Base-by-base conservation (phyloP, 2,888 invertebrate genomes). In the Rhagonycha lutea region DNA sequence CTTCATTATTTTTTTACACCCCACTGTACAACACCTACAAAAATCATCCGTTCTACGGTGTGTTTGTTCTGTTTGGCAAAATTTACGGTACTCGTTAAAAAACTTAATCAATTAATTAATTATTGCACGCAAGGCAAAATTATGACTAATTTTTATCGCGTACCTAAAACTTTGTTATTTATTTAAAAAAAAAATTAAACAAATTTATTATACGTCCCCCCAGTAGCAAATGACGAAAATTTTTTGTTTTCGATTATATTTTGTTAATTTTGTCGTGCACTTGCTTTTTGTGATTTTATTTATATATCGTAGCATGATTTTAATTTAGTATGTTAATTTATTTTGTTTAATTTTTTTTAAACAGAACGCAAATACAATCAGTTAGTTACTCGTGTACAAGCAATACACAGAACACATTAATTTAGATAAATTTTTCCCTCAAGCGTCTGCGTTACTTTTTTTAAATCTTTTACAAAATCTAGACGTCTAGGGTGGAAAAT, bases 21-120 rank as follows among this genome's bases (percentile, higher is more conserved):
- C 85, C 82, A 82, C 80, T 82, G 79, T 83, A 87, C 87, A 87
- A 87, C 87, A 87, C 85, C 84, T 85, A 86, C 85, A 85, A 78
- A 77, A 76, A 84, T 83, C 85, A 85, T 84, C 83, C 85, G 84
- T 83, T 47, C 84, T 85, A 86, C 85, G 85, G 83, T 85, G 86
- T 87, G 86, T 86, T 87, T 87, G 86, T 86, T 87, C 87, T 87
- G 87, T 87, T 85, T 84, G 85, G 83, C 83, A 83, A 83, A 69
- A 12, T 74, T 76, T 74, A 70, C 72, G 72, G 68, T 69, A 70
- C 70, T 74, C 70, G 74, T 69, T 68, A 32, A 14, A 76, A 78
- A 78, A 72, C 67, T 73, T 47, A 47, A 47, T 47, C 47, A 47
- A n/a, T 47, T 47, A 47, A 47, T 47, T 47, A 65, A 65, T 24